These are phyloP conservation scores for Athalia circularis DNA, from an alignment of 2,888 invertebrate species.

Conservation along the genomic window DNA sequence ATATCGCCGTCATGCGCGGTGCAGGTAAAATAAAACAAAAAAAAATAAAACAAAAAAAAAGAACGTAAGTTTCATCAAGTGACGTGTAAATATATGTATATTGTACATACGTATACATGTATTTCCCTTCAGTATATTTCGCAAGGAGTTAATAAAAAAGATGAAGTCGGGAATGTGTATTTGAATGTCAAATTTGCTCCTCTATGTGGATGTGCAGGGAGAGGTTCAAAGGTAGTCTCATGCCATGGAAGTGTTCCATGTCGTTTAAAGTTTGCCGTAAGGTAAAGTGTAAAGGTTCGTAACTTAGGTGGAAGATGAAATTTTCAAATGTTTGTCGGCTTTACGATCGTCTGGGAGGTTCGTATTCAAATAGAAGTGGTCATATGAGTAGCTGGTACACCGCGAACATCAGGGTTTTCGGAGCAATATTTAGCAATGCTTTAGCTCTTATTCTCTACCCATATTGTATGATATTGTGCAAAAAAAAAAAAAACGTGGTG, in stretches of 20 bases:
- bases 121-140: too few species aligned
- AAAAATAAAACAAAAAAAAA: too few species aligned
- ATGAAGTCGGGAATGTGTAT: slow-evolving; percentile 15
- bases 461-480: not conserved
- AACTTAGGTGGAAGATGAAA: not conserved
- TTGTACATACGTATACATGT: too few species aligned
- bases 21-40: too few species aligned
- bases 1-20: too few species aligned
- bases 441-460: not conserved
- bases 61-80: too few species aligned
- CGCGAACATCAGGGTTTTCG: not conserved
- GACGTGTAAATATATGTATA: too few species aligned
- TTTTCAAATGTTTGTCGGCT: slow-evolving; percentile 15
- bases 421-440: not conserved
- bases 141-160: too few species aligned
- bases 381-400: not conserved
- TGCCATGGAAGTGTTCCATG: slow-evolving; percentile 17
- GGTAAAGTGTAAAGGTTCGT: not conserved
- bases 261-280: slow-evolving; percentile 17
- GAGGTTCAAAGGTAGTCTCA: slow-evolving; percentile 29
- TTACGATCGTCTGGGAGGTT: not conserved
- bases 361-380: not conserved
- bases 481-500: not conserved
- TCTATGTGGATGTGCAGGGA: not conserved
- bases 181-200: slow-evolving; percentile 36